Evolutionary conservation across 2,113 vertebrate species (phyloP), one percentile per base, ranked within the genome.

Genomic region (Rhabdornis inornatus): DNA sequence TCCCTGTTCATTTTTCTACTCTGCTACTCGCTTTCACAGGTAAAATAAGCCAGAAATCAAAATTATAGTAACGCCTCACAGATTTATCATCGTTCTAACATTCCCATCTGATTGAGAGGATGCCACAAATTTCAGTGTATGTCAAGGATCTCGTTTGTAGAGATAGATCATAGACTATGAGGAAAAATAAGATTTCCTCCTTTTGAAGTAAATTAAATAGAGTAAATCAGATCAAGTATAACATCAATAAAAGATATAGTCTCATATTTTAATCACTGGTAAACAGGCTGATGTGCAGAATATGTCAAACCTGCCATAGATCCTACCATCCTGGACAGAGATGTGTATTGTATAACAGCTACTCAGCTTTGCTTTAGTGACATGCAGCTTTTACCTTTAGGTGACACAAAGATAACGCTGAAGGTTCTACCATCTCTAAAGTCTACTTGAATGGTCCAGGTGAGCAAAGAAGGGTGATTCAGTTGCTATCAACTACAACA

Each of bases 151-250:
- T 63, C 4, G 24, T 66, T 85, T 86, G 53, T 52, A 80, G 40
- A 61, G 7, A 72, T 45, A 61, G 37, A 82, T 90, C 63, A 87
- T 27, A 52, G 11, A 83, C 16, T 74, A 57, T 8, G 11, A 86
- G 31, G 19, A 96, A 89, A 92, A 91, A 79, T 22, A 69, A 72
- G 1, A 74, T 68, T 91, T 83, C 28, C 61, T 92, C 42, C 25
- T 69, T 90, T 89, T 87, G 44, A 89, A 79, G 77, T 79, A 87
- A 91, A 95, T 92, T 79, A 85, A 87, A 83, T 69, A 80, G 49
- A 81, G 57, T 78, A 94, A 96, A 92, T 89, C 45, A 53, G 52
- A 81, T 91, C 37, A 84, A 71, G 15, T 45, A 52, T 11, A 52
- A 4, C 39, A 72, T 65, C 66, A 85, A 72, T 76, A 91, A 66